phyloP scores from a whole-genome alignment of 1,140 invertebrate species.

The Pogonomyrmex barbatus region DNA sequence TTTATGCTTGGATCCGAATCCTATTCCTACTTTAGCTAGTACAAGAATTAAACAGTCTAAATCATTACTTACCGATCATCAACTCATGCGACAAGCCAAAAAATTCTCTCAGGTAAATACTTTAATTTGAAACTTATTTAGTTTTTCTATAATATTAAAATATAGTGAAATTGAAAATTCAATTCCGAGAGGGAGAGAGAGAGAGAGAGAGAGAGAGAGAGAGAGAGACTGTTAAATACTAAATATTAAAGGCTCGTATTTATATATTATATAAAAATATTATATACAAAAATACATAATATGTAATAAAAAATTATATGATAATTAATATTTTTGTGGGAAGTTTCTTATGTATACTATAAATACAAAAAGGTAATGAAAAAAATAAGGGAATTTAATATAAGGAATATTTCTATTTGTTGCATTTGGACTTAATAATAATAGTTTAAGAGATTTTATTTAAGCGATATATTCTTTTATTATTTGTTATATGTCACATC shows the following conservation, averaged over 20 bases:
- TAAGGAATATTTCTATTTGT: neutral
- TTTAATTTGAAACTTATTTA: constrained; percentile 32
- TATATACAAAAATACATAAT: constrained; percentile 11
- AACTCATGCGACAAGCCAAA: constrained; percentile 91
- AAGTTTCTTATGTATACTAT: no score
- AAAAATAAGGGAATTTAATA: neutral
- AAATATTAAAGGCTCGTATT: neutral
- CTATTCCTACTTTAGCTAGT: constrained; percentile 91
- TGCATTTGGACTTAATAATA: neutral
- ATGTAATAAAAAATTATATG: neutral
- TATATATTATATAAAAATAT: neutral
- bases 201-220: no score
- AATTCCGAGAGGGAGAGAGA: neutral
- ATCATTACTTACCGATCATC: constrained; percentile 91
- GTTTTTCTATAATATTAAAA: neutral
- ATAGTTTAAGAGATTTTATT: constrained; percentile 10
- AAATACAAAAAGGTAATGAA: no score
- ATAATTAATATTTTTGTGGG: no score
- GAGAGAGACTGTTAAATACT: neutral
- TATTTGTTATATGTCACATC: neutral
- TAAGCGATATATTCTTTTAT: neutral
- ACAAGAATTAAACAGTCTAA: constrained; percentile 91
- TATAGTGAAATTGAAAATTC: neutral
- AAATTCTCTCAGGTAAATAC: constrained; percentile 90
- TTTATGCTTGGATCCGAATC: constrained; percentile 94